Evolutionary conservation across 2,113 vertebrate genomes (phyloP), one percentile per base, ranked within the genome.

Genomic region (Mastomys natalensis): DNA sequence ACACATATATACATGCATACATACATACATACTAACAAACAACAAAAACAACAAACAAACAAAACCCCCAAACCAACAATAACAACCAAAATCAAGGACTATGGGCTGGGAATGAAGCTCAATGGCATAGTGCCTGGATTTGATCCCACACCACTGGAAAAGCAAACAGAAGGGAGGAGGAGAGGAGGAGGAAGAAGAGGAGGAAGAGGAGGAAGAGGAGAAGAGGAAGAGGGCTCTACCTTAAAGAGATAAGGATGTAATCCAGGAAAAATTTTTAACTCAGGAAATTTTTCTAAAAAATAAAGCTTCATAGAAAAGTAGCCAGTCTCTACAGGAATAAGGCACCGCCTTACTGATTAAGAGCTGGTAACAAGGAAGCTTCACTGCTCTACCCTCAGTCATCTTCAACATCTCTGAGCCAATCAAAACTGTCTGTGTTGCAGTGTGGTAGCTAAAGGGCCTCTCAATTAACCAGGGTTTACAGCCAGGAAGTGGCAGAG

Each of bases 271-370:
- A 10, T 78, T 72, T 82, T 16, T 37, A 94, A 77, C 85, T 37
- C 45, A 73, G 48, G 21, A 81, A 88, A 82, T 48, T 45, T 89
- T 89, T 86, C 51, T 92, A 88, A 19, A 64, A 92, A 86, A 89
- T n/a, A 91, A 95, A 93, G 45, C 43, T 7, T 13, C 11, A 15
- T 9, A 5, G 70, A 87, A 62, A 43, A 26, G 24, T 26, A 95
- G 29, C 21, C 31, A 31, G 19, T 84, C 37, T 74, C 60, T 34
- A 70, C 62, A 84, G 17, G 34, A 5, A 60, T 74, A 87, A 66
- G 34, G 55, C 6, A 19, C 13, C 34, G 8, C 9, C n/a, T 2
- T 77, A 10, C 37, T n/a, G 21, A 60, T 51, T 21, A 29, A 48
- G 40, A 2, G 8, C 29, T 16, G n/a, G 26, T 0, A 21, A 51